A percentile compares a stretch with the other conserved stretches of the same genome.
Conservation (phyloP, 2,797 vertebrate species). For the Coluber constrictor region DNA sequence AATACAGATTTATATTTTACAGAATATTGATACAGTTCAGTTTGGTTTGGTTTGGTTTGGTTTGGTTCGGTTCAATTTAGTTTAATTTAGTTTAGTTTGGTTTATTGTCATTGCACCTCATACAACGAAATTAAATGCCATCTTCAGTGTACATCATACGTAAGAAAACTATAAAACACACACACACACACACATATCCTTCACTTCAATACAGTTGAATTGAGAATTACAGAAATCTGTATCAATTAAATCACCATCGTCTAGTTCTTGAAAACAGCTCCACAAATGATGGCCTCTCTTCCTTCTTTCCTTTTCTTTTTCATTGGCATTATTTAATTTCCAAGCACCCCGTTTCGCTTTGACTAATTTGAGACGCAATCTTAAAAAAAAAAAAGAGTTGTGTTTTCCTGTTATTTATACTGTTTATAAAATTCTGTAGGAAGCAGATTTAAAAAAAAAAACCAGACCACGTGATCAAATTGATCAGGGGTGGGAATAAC, state of each 20-base stretch:
- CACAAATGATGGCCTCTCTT: background rate
- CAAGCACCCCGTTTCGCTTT: background rate
- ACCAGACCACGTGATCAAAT: background rate
- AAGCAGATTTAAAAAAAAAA: background rate
- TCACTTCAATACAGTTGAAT: too few species aligned
- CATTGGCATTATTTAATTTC: background rate
- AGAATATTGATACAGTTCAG: too few species aligned
- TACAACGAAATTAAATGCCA: too few species aligned
- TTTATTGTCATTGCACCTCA: too few species aligned
- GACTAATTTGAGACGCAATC: background rate
- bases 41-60: too few species aligned
- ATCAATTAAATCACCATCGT: background rate
- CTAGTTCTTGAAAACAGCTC: background rate
- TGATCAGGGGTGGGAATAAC: background rate
- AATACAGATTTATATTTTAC: too few species aligned
- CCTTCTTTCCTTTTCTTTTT: background rate
- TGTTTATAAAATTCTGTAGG: background rate
- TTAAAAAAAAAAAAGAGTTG: background rate
- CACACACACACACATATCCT: too few species aligned
- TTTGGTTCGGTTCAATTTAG: too few species aligned
- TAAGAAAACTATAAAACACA: too few species aligned
- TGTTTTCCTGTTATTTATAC: background rate
- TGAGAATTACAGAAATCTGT: background rate
- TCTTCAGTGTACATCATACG: too few species aligned
- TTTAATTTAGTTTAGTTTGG: too few species aligned